Evolutionary conservation across 2,797 vertebrate species (phyloP).

Genomic region (Austrolebias charrua): DNA sequence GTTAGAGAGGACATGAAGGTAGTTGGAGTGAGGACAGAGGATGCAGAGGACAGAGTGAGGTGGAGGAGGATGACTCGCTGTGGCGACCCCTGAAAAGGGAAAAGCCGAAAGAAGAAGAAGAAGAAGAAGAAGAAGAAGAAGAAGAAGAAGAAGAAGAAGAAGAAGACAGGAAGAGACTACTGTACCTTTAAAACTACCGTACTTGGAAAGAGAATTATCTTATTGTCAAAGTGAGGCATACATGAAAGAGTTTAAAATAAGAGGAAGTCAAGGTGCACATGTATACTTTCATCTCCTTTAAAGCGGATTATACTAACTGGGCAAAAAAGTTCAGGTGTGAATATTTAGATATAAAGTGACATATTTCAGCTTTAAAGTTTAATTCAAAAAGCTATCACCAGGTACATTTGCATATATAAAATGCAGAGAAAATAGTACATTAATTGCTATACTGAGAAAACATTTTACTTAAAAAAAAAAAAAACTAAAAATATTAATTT

Average conservation of each 20-base stretch:
- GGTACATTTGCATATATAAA: background rate
- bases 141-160: no score
- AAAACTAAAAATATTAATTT: background rate
- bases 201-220: conserved; percentile 14
- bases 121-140: no score
- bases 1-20: no score
- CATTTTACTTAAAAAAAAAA: background rate
- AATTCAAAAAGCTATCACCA: background rate
- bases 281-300: conserved; percentile 10
- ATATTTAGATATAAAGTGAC: conserved; percentile 24
- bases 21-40: no score
- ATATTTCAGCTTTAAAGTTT: conserved; percentile 1
- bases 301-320: conserved; percentile 29
- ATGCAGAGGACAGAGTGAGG: no score
- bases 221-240: conserved; percentile 11
- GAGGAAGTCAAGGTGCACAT: conserved; percentile 6
- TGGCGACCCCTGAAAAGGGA: no score
- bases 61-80: no score
- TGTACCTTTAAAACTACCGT: background rate
- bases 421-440: background rate
- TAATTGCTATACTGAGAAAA: background rate
- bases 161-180: conserved; percentile 1
- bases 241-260: conserved; percentile 1
- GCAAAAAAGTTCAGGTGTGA: conserved; percentile 3
- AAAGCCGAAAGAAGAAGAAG: no score